Conservation (phyloP, 2,797 vertebrate genomes). For the Gymnothorax reevesii region DNA sequence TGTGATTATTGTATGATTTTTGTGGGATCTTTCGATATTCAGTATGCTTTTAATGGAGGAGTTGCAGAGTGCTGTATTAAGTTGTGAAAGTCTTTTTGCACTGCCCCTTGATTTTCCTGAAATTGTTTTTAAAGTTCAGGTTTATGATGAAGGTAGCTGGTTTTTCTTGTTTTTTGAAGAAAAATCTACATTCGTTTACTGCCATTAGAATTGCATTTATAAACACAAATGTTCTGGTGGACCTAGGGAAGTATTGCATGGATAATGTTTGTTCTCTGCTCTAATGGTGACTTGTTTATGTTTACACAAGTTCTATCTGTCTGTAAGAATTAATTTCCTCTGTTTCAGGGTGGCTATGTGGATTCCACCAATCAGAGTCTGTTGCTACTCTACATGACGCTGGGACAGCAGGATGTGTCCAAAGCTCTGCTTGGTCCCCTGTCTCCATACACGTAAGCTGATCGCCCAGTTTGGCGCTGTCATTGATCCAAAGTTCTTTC, state of each 20-base stretch:
- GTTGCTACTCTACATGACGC: constrained; percentile 90
- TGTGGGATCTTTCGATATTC: neutral
- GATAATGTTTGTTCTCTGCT: neutral
- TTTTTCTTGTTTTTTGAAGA: no score
- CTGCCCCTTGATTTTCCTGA: neutral
- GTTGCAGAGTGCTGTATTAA: neutral
- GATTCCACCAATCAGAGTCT: constrained; percentile 96
- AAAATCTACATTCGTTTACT: no score
- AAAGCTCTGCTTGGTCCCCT: constrained; percentile 92
- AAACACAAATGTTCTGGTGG: neutral
- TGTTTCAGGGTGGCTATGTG: constrained; percentile 90
- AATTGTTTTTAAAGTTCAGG: neutral
- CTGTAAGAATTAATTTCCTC: neutral
- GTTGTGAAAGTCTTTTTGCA: neutral
- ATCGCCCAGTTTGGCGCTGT: constrained; percentile 42
- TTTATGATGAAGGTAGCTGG: neutral
- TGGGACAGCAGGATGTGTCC: constrained; percentile 96
- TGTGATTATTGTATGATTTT: neutral
- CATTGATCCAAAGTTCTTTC: constrained; percentile 50
- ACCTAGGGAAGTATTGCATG: neutral
- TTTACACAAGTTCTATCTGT: neutral
- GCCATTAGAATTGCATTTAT: no score
- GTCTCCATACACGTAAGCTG: constrained; percentile 90
- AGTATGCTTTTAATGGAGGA: neutral
- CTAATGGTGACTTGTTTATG: neutral